Evolutionary conservation across 2,113 vertebrate genomes (phyloP), one percentile per base, ranked within the genome.

Genomic region (Entomyzon cyanotis): DNA sequence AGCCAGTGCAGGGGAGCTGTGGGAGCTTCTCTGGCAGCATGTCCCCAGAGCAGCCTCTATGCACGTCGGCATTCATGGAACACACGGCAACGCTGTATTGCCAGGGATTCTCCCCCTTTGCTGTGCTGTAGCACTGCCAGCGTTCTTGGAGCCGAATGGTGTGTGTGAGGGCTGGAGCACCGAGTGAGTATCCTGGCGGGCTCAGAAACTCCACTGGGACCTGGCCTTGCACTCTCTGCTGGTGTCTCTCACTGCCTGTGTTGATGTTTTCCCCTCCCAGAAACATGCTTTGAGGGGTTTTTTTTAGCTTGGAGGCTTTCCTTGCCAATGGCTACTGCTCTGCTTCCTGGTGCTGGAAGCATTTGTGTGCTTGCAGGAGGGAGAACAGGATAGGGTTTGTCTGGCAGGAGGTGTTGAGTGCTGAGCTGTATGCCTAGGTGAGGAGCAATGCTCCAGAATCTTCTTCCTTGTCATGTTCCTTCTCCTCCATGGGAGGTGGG

Each of bases 401-500:
- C 77, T 52, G 41, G 60, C 39, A 37, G 63, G 49, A 41, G 30
- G 37, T n/a, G 58, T 31, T 28, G 28, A 71, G 68, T 83, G 44
- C 70, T 1, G 4, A 60, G 39, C 77, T 91, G 44, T 20, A 4
- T 0, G 1, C 20, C 50, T 50, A 2, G 4, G 1, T 15, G 75
- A 11, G 1, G 9, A 55, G 19, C 46, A 30, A 4, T 23, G 24
- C 44, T 56, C 46, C 13, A 2, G 31, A 22, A 23, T 21, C 58
- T 4, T 41, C 19, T 12, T 35, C 50, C 67, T 59, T 16, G 19
- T 46, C 0, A 0, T 0, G 0, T 81, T 82, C 23, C 55, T 60
- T 19, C 50, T 39, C 11, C 52, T 59, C 31, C 6, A 0, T 5
- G 33, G 35, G 11, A 15, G 52, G 17, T 37, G 47, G 47, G 52